These are phyloP conservation scores for Mormyrus iriodes DNA, from an alignment of 2,113 vertebrate genomes.

Conservation along the genomic window DNA sequence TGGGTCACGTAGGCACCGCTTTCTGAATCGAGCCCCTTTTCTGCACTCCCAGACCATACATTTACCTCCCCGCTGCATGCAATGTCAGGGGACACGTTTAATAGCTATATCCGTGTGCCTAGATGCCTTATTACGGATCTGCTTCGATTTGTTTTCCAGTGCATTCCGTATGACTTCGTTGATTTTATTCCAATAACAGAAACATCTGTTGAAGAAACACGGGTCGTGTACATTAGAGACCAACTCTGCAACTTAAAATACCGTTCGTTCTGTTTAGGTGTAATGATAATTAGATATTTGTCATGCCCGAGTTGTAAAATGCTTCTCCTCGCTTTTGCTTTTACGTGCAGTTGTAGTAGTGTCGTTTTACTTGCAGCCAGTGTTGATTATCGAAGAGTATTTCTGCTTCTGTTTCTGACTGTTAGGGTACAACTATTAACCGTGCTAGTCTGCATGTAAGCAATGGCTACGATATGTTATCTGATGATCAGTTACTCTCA, in stretches of 20 bases:
- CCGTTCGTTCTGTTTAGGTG: background rate
- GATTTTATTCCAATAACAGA: background rate
- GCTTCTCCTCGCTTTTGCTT: background rate
- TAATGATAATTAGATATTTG: background rate
- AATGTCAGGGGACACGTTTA: background rate
- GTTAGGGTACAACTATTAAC: background rate
- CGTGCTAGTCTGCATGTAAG: background rate
- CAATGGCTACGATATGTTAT: conserved; percentile 1
- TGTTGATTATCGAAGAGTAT: background rate
- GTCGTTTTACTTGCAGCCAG: background rate
- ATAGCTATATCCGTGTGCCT: background rate
- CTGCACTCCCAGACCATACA: background rate
- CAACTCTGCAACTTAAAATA: background rate
- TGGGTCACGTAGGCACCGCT: conserved; percentile 42
- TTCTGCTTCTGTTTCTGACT: background rate
- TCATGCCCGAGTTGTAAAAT: background rate
- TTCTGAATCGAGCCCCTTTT: conserved; percentile 5
- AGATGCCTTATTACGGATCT: background rate
- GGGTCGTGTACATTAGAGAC: background rate
- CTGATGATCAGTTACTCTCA: background rate
- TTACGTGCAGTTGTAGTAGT: background rate
- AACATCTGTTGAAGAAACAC: background rate
- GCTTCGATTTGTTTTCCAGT: background rate
- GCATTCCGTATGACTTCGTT: background rate
- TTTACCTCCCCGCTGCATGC: background rate